Evolutionary conservation across 2,888 invertebrate genomes (phyloP).

Genomic region (Drosophila pegasa): DNA sequence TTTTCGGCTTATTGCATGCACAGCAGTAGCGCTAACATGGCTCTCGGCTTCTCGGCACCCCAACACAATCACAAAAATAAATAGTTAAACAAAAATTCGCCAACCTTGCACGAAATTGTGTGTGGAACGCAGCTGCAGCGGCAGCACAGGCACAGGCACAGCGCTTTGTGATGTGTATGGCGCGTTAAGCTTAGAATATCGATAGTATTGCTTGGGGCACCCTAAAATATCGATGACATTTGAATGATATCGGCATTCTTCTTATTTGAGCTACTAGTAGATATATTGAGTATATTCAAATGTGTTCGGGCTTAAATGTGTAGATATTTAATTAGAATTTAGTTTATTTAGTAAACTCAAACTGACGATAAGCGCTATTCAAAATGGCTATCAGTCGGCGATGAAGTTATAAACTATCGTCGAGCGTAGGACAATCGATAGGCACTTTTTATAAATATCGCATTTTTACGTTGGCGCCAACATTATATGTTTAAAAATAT

Average conservation of each 20-base stretch:
- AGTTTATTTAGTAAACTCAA: background rate
- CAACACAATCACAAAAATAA: conserved; percentile 42
- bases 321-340: background rate
- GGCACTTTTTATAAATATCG: background rate
- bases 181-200: conserved; percentile 31
- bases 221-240: conserved; percentile 1
- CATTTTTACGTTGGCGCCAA: background rate
- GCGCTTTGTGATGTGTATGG: conserved; percentile 39
- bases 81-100: conserved; percentile 30
- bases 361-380: background rate
- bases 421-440: background rate
- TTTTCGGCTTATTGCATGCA: conserved; percentile 9
- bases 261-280: fast-evolving
- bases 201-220: conserved; percentile 6
- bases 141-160: conserved; percentile 32
- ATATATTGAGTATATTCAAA: background rate
- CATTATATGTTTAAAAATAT: background rate
- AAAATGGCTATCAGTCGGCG: background rate
- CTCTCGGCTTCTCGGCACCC: conserved; percentile 6
- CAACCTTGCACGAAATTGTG: conserved; percentile 14
- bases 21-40: conserved; percentile 28
- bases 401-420: background rate
- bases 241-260: background rate
- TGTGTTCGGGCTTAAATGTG: background rate
- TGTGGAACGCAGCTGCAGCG: conserved; percentile 43